Conservation (phyloP, 2,888 invertebrate species). For the Ashinkailepas kermadecensis region DNA sequence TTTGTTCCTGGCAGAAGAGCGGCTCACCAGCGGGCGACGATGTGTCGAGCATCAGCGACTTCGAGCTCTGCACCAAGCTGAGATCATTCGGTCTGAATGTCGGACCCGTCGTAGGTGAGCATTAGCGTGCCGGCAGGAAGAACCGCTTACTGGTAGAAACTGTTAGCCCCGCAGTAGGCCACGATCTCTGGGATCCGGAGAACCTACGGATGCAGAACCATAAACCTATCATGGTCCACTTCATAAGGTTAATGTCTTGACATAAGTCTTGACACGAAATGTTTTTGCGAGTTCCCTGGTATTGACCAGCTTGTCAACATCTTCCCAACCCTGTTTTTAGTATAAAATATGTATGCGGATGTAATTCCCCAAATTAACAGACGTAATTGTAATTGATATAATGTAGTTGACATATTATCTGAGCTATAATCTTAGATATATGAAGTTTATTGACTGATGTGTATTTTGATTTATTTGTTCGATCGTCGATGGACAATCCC, state of each 20-base stretch:
- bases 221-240: background rate
- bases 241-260: background rate
- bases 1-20: no score
- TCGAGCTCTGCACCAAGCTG: background rate
- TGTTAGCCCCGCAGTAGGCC: no score
- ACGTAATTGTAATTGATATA: background rate
- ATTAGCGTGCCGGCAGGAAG: background rate
- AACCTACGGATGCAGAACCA: no score
- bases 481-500: no score
- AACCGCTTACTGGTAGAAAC: no score
- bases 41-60: background rate
- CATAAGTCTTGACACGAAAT: background rate
- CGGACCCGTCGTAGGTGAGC: background rate
- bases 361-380: background rate
- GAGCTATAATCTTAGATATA: no score
- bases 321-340: background rate
- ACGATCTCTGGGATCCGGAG: no score
- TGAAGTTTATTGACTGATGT: no score
- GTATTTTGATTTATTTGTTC: no score
- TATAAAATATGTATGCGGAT: background rate
- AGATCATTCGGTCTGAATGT: background rate
- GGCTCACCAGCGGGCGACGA: background rate
- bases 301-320: background rate
- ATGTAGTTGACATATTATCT: background rate
- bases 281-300: background rate